Evolutionary conservation across 2,797 vertebrate genomes (phyloP), one percentile per base, ranked within the genome.

Genomic region (Sebastes taczanowskii): DNA sequence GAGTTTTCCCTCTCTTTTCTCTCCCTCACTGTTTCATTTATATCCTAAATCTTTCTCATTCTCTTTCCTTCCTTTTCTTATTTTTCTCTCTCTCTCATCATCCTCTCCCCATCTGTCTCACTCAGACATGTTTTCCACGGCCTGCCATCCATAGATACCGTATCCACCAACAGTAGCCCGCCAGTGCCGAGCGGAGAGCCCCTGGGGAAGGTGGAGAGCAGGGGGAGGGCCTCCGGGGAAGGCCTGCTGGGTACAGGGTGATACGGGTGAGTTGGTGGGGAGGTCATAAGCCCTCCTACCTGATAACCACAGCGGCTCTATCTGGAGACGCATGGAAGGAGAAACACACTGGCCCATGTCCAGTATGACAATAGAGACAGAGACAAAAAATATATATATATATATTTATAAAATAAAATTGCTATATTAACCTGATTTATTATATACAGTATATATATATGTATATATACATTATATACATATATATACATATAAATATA

Each of bases 81-180:
- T 63, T 27, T 61, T 29, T 34, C 38, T 83, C 66, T 66, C 75
- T 53, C 49, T 52, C 20, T 91, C 92, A 92, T 94, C 90, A 90
- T 91, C 86, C 87, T 88, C 91, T 92, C 89, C 86, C 84, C 91
- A 94, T 95, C 90, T 87, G 84, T 93, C 94, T 95, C 88, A 89
- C 91, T 94, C 88, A 92, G 91, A 91, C 88, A 86, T 95, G 90
- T 95, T 95, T 96, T 95, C 90, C 91, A 94, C 78, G 75, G 82
- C 85, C 86, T 94, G 92, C 93, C 93, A 92, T 94, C 89, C 94
- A 92, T 94, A 95, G 95, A 96, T 95, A 96, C 94, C 59, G 92
- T 96, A 94, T 96, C 94, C 94, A 95, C 91, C 91, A 95, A 95
- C 94, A 95, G 94, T 95, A 95, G 94, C 93, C 89, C 79, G 84